phyloP scores from a whole-genome alignment of 2,797 vertebrate genomes.

The Echeneis naucrates region DNA sequence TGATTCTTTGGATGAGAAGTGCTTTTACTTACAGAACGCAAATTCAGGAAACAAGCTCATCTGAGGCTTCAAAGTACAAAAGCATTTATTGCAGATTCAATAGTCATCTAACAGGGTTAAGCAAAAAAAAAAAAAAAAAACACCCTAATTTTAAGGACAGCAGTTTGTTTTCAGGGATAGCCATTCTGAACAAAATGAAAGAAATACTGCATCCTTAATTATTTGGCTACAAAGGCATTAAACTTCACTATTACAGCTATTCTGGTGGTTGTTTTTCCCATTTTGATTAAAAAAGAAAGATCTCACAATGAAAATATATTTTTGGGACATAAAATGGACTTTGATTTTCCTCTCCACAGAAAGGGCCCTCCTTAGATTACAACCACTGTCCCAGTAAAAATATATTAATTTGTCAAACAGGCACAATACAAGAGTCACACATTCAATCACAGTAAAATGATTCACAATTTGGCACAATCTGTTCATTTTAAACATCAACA shows the following conservation, averaged over 20 bases:
- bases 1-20: neutral
- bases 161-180: conserved; percentile 6
- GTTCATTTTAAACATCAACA: conserved; percentile 39
- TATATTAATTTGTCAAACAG: conserved; percentile 30
- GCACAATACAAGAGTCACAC: conserved; percentile 41
- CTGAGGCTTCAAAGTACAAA: conserved; percentile 49
- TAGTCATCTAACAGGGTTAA: conserved; percentile 14
- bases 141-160: conserved; percentile 26
- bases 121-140: conserved; percentile 5
- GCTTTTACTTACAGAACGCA: neutral
- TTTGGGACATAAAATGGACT: neutral
- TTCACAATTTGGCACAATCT: conserved; percentile 60
- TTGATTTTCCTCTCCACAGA: conserved; percentile 18
- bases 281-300: conserved; percentile 2
- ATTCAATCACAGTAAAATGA: conserved; percentile 45
- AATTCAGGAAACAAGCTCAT: neutral
- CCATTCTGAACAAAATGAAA: conserved; percentile 23
- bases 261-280: neutral
- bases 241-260: neutral
- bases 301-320: conserved; percentile 32
- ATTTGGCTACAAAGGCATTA: neutral
- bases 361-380: conserved; percentile 7
- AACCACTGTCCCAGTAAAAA: conserved; percentile 7
- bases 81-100: conserved; percentile 56
- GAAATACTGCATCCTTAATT: neutral